Conservation (phyloP, 2,797 vertebrate species). For the Aphelocoma californica region DNA sequence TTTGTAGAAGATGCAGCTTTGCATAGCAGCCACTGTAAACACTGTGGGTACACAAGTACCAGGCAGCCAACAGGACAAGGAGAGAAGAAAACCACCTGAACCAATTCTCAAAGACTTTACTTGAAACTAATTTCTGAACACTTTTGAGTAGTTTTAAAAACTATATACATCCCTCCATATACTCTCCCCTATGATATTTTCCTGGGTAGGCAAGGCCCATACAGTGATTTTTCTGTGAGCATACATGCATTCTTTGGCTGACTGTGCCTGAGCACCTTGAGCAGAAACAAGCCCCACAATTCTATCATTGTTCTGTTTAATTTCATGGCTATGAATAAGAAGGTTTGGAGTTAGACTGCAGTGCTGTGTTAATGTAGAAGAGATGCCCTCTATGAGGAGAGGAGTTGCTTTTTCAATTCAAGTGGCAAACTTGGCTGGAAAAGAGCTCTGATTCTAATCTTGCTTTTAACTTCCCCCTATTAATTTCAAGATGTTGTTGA, state of each 20-base stretch:
- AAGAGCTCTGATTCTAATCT: slow-evolving; percentile 10
- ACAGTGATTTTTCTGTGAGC: not conserved
- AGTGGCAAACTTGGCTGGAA: not conserved
- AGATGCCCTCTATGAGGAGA: not conserved
- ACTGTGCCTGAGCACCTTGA: not conserved
- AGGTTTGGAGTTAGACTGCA: not conserved
- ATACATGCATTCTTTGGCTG: not conserved
- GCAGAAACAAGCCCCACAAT: not conserved
- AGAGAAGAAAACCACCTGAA: not conserved
- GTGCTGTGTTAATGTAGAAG: not conserved
- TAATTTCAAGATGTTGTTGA: slow-evolving; percentile 42
- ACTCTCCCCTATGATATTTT: not conserved
- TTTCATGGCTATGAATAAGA: not conserved
- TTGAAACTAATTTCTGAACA: not conserved
- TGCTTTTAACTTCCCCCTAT: slow-evolving; percentile 15
- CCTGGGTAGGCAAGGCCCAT: not conserved
- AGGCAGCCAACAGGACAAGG: not conserved
- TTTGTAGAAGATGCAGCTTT: not conserved
- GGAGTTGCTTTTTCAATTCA: not conserved
- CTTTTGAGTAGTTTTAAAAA: not conserved
- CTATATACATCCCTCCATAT: not conserved
- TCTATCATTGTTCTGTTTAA: not conserved
- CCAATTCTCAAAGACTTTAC: not conserved
- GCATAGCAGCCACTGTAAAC: not conserved
- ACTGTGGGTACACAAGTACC: not conserved